These are phyloP conservation scores for Mechanitis mazaeus DNA, from an alignment of 2,888 invertebrate species.

Conservation along the genomic window DNA sequence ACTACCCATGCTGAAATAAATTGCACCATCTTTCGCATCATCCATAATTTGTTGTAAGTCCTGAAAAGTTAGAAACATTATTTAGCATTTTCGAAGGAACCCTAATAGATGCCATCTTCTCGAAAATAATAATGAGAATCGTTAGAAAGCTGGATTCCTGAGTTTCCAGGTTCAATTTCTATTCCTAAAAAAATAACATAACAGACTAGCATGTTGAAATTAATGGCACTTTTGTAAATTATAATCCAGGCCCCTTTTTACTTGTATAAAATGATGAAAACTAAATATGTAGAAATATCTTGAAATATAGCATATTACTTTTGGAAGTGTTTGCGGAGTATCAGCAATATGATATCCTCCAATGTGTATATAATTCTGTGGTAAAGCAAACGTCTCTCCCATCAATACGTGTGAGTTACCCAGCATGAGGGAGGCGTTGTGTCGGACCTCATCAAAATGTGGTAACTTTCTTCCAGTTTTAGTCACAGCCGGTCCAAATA, in stretches of 20 bases:
- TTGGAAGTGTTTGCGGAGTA: slow-evolving; percentile 43
- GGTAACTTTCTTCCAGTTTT: slow-evolving; percentile 41
- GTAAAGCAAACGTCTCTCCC: slow-evolving; percentile 39
- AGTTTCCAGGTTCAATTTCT: no score
- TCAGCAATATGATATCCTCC: slow-evolving; percentile 55
- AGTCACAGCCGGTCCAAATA: slow-evolving; percentile 23
- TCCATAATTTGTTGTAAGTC: slow-evolving; percentile 52
- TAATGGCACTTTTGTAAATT: no score
- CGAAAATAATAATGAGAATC: no score
- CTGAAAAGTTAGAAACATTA: slow-evolving; percentile 30
- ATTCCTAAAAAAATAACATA: no score
- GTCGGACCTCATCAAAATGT: slow-evolving; percentile 37
- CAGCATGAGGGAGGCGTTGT: slow-evolving; percentile 50
- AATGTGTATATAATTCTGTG: slow-evolving; percentile 47
- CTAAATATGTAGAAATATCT: no score
- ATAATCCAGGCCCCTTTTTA: no score
- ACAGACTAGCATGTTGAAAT: no score
- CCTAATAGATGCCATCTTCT: no score
- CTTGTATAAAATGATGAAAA: no score
- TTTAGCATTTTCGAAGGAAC: no score
- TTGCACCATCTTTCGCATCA: slow-evolving; percentile 48
- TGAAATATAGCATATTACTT: slow-evolving; percentile 17
- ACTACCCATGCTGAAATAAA: slow-evolving; percentile 63
- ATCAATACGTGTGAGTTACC: slow-evolving; percentile 51
- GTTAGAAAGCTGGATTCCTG: no score